Conservation (phyloP, 2,113 vertebrate genomes). For the Abramis brama region DNA sequence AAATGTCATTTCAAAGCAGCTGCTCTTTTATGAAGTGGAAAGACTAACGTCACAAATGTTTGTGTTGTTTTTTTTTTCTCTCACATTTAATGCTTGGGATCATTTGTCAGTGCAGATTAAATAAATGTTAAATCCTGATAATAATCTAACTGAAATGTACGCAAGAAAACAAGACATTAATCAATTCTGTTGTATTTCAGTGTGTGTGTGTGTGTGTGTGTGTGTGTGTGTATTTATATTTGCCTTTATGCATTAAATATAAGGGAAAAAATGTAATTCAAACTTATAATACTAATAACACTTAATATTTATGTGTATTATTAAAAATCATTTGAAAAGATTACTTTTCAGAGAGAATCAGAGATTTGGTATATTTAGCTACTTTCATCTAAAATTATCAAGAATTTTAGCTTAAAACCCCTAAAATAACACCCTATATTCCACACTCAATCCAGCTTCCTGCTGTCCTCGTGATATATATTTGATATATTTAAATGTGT, state of each 20-base stretch:
- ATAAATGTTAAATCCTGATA: not conserved
- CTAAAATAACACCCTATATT: not conserved
- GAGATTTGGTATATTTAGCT: not conserved
- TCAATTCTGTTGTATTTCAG: too few relatives aligned
- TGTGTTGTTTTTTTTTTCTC: not conserved
- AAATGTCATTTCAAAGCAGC: slow-evolving; percentile 36
- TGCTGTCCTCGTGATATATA: not conserved
- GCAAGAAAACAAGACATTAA: too few relatives aligned
- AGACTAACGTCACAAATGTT: not conserved
- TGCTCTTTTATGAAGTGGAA: slow-evolving; percentile 1
- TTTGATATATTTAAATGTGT: slow-evolving; percentile 20
- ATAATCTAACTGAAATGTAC: too few relatives aligned
- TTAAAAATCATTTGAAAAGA: not conserved
- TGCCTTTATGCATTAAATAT: too few relatives aligned
- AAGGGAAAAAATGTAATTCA: too few relatives aligned
- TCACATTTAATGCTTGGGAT: not conserved
- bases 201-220: too few relatives aligned
- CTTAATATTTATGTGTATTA: too few relatives aligned
- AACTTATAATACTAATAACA: too few relatives aligned
- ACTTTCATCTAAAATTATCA: not conserved
- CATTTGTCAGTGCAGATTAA: not conserved
- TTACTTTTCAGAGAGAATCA: not conserved
- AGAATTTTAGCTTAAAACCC: not conserved
- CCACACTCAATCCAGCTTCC: not conserved
- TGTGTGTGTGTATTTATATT: too few relatives aligned